These are phyloP conservation scores for Stichopus horrens DNA, from an alignment of 53 echinoderm and acorn worm species.

Conservation along the genomic window DNA sequence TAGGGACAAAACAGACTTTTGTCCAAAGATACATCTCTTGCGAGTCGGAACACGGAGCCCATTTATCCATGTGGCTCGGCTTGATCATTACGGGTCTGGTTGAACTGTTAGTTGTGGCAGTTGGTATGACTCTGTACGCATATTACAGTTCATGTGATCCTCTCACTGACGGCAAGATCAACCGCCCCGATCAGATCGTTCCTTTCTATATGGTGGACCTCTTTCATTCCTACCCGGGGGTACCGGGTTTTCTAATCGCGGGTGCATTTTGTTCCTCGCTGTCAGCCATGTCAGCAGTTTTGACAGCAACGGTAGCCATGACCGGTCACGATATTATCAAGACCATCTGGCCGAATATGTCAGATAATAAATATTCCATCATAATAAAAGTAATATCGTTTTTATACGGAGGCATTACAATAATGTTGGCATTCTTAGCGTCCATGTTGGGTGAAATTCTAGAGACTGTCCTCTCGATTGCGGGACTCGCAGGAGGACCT, in stretches of 20 bases:
- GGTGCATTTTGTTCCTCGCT: slow-evolving; percentile 14
- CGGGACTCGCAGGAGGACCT: slow-evolving; percentile 1
- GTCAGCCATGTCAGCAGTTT: background rate
- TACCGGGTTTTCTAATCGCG: background rate
- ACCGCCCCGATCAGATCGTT: slow-evolving; percentile 8
- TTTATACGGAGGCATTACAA: background rate
- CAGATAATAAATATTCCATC: background rate
- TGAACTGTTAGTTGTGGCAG: background rate
- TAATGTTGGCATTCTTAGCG: slow-evolving; percentile 6
- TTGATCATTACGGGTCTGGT: background rate
- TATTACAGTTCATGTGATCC: slow-evolving; percentile 9
- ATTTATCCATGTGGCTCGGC: background rate
- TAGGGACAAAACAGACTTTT: slow-evolving; percentile 11
- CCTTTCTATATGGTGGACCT: slow-evolving; percentile 20
- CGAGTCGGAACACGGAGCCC: background rate
- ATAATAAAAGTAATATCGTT: slow-evolving; percentile 1
- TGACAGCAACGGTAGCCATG: background rate
- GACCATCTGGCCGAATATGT: background rate
- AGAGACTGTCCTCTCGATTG: background rate
- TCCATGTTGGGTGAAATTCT: slow-evolving; percentile 1
- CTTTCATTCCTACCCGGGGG: background rate
- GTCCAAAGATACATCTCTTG: slow-evolving; percentile 9
- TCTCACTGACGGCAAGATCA: background rate
- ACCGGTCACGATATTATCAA: slow-evolving; percentile 4
- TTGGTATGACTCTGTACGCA: background rate